Conservation (phyloP, 2,113 vertebrate genomes). For the Forbesichthys agassizii region DNA sequence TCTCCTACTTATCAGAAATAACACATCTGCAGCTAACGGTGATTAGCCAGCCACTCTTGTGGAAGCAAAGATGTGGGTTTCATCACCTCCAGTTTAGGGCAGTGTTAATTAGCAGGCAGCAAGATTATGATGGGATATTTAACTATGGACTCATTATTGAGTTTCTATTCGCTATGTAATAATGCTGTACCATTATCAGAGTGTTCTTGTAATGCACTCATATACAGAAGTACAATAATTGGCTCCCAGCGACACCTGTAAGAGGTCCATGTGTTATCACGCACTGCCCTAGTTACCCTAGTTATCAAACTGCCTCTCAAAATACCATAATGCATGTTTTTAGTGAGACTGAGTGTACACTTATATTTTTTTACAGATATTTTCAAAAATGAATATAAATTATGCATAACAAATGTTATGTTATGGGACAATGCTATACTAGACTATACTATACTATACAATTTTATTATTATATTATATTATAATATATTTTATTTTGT, state of each 20-base stretch:
- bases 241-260: conserved; percentile 23
- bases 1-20: conserved; percentile 29
- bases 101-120: conserved; percentile 35
- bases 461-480: too few species aligned
- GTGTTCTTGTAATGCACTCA: conserved; percentile 13
- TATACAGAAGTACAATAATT: conserved; percentile 30
- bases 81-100: neutral
- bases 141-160: conserved; percentile 17
- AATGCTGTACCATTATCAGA: conserved; percentile 29
- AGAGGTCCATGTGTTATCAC: conserved; percentile 12
- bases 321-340: too few species aligned
- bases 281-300: too few species aligned
- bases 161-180: conserved; percentile 24
- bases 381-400: too few species aligned
- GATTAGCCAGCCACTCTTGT: conserved; percentile 33
- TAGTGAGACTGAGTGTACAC: too few species aligned
- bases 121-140: conserved; percentile 19
- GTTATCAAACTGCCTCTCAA: too few species aligned
- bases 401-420: too few species aligned
- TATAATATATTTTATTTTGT: too few species aligned
- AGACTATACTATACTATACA: too few species aligned
- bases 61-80: conserved; percentile 4
- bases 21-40: conserved; percentile 41
- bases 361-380: too few species aligned
- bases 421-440: too few species aligned